Conservation (phyloP, 2,888 invertebrate genomes). For the Eulithis testata region DNA sequence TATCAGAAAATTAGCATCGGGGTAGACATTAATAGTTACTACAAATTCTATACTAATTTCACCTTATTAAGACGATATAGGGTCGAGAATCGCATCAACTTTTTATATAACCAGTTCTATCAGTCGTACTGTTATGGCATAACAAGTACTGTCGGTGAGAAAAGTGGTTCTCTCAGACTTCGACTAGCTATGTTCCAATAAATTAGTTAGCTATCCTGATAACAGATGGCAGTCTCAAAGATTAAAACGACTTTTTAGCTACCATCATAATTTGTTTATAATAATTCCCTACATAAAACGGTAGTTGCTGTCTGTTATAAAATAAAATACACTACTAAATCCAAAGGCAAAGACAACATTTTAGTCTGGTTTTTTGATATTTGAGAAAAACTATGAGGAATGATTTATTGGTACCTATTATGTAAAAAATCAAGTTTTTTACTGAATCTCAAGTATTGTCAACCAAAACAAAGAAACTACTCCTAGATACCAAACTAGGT, state of each 20-base stretch:
- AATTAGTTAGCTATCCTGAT: slow-evolving; percentile 8
- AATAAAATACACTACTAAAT: no score
- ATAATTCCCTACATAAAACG: no score
- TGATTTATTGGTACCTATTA: no score
- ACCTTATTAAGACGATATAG: slow-evolving; percentile 9
- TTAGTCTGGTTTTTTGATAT: no score
- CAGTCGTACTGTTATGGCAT: slow-evolving; percentile 14
- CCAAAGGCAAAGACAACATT: no score
- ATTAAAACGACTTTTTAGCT: slow-evolving; percentile 4
- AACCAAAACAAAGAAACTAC: no score
- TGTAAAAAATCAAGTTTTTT: no score
- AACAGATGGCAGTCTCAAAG: slow-evolving; percentile 10
- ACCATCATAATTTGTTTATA: neutral
- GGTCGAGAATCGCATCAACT: slow-evolving; percentile 9
- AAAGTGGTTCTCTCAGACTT: slow-evolving; percentile 11
- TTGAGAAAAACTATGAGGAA: no score
- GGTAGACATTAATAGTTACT: slow-evolving; percentile 17
- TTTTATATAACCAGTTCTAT: slow-evolving; percentile 12
- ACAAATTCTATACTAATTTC: slow-evolving; percentile 23
- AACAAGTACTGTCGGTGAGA: slow-evolving; percentile 9
- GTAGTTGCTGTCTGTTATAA: no score
- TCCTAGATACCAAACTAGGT: no score
- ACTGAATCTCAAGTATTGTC: no score
- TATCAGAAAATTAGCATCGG: slow-evolving; percentile 23
- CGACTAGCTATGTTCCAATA: slow-evolving; percentile 3